Evolutionary conservation across 2,888 invertebrate genomes (phyloP), one percentile per base, ranked within the genome.

Genomic region (Eupithecia subumbrata): DNA sequence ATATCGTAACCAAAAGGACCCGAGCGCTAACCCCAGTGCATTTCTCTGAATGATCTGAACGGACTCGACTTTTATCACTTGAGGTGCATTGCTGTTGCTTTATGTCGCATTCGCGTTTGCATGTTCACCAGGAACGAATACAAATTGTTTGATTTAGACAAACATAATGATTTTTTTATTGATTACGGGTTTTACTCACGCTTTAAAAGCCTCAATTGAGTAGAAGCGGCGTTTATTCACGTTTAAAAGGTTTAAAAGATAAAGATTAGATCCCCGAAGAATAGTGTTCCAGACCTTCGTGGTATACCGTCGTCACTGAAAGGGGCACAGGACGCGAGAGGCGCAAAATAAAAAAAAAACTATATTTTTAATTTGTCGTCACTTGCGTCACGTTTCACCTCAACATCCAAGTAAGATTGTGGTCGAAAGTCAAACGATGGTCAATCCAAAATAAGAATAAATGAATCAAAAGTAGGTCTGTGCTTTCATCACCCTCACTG

Each of bases 1-100:
- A 88, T 99, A 98, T 96, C 97, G 99, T 95, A 99, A 99, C 96
- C 98, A 98, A 96, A 99, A 99, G 97, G 98, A 99, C 96, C 99
- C 99, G 87, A 96, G 98, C 86, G 98, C 98, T 95, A 98, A 98
- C 96, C 98, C 99, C 89, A 98, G 98, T 96, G 99, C 98, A 95
- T 99, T 99, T 96, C 97, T 99, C 92, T 99, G 98, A 97, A 96
- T 95, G 94, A 88, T 88, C 89, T 90, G 90, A 89, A 85, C 86
- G 92, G 92, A 88, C 84, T 85, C 83, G 79, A 81, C 86, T 85
- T 87, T 87, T 87, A 86, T 88, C 85, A 87, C 84, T 85, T 88
- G 90, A 95, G 95, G 94, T 94, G 94, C 93, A 89, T 90, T 89
- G 89, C 91, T 89, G 88, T 90, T 89, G 88, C 87, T 88, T 89